phyloP scores from a whole-genome alignment of 2,797 vertebrate genomes.

The Peromyscus aztecus region DNA sequence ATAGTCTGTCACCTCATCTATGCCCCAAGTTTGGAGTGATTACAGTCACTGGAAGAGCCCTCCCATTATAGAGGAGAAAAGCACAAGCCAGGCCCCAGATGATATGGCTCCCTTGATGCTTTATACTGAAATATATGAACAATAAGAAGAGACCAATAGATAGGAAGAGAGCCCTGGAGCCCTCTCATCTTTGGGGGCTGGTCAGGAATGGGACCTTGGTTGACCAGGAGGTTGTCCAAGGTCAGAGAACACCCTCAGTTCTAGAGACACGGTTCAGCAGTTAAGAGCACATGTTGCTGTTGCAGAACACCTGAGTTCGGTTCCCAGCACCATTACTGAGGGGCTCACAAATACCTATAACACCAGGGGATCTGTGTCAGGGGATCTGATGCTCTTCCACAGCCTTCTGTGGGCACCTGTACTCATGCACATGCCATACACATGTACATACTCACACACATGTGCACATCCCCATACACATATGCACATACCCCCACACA shows the following conservation, averaged over 20 bases:
- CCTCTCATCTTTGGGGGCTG: background rate
- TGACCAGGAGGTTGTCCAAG: no score
- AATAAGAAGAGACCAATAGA: background rate
- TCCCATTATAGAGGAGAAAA: background rate
- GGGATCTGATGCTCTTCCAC: background rate
- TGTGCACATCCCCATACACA: background rate
- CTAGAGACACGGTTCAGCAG: background rate
- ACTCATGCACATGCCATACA: background rate
- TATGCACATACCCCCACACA: background rate
- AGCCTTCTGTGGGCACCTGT: background rate
- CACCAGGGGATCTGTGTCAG: background rate
- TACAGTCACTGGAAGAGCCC: no score
- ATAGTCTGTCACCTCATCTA: no score
- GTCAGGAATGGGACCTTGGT: background rate
- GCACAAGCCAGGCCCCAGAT: background rate
- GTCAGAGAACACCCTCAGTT: background rate
- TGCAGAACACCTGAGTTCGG: background rate
- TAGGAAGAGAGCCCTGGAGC: background rate
- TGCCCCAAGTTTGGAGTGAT: no score
- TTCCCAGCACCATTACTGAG: background rate
- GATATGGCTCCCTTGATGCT: background rate
- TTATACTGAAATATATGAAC: background rate
- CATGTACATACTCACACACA: background rate
- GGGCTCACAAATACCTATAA: background rate
- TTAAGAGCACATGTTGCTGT: background rate